A percentile compares a stretch with the other conserved stretches of the same genome.
Conservation (phyloP, 2,797 vertebrate species). For the Chrysocyon brachyurus region DNA sequence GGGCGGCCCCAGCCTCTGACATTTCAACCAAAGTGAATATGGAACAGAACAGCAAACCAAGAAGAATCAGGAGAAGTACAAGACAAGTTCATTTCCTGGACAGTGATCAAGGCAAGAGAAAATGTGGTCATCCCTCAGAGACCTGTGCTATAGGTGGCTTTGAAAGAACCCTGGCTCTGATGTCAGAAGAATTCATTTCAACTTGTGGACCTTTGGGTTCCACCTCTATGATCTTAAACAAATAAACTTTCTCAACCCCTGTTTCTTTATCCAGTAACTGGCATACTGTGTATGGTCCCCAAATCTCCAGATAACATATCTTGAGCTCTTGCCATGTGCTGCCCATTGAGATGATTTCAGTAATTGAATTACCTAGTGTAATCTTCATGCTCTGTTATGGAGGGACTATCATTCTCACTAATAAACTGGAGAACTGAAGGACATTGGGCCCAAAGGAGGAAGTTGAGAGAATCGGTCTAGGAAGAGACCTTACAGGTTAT, state of each 20-base stretch:
- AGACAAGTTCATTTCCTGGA: background rate
- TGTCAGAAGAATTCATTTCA: background rate
- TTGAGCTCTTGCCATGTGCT: background rate
- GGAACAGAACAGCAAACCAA: background rate
- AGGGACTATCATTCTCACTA: background rate
- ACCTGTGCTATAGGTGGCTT: background rate
- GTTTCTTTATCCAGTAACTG: background rate
- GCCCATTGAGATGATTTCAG: background rate
- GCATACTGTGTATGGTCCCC: rapidly evolving
- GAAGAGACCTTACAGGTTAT: background rate
- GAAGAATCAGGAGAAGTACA: background rate
- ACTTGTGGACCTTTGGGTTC: too few species aligned
- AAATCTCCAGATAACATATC: background rate
- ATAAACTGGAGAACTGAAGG: background rate
- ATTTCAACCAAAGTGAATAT: background rate
- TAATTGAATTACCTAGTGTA: background rate
- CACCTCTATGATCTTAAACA: background rate
- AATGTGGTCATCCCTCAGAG: background rate
- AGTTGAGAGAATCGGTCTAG: background rate
- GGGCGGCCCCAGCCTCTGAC: background rate
- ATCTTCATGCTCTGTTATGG: background rate
- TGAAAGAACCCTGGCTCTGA: background rate
- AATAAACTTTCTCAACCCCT: background rate
- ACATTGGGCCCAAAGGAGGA: background rate
- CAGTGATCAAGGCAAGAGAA: background rate